Percentiles rank a stretch among this genome's conserved stretches.
phyloP scores from a whole-genome alignment of 2,797 vertebrate genomes.

The Etheostoma perlongum region DNA sequence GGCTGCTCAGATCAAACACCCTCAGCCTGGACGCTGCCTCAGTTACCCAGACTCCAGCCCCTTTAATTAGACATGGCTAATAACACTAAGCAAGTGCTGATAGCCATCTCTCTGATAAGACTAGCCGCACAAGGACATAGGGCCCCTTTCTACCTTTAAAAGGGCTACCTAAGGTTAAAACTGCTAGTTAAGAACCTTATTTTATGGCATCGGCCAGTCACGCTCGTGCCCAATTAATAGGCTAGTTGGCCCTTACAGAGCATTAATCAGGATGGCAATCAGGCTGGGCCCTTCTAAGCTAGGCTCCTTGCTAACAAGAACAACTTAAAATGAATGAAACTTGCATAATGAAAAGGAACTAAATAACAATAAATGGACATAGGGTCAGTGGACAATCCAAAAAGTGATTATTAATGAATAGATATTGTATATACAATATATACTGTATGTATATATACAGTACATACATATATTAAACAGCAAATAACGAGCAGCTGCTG shows the following conservation, averaged over 20 bases:
- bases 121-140: constrained; percentile 65
- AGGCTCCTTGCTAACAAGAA: constrained; percentile 52
- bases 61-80: constrained; percentile 93
- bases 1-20: constrained; percentile 87
- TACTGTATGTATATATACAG: no score
- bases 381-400: constrained; percentile 6
- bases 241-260: constrained; percentile 59
- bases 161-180: constrained; percentile 72
- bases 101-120: constrained; percentile 83
- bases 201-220: constrained; percentile 56
- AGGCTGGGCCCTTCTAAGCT: constrained; percentile 18
- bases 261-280: constrained; percentile 48
- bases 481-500: not conserved
- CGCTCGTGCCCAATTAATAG: constrained; percentile 66
- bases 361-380: constrained; percentile 16
- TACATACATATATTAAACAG: not conserved
- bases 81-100: constrained; percentile 89
- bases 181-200: constrained; percentile 62
- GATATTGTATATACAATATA: no score
- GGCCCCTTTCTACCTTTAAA: constrained; percentile 67
- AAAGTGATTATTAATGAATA: constrained; percentile 12
- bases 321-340: constrained; percentile 27
- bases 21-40: constrained; percentile 84
- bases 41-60: constrained; percentile 82
- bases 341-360: constrained; percentile 11